A percentile compares a stretch with the other conserved stretches of the same genome.
These are phyloP conservation scores for Bembecia ichneumoniformis DNA, from an alignment of 2,888 invertebrate genomes.

Conservation along the genomic window DNA sequence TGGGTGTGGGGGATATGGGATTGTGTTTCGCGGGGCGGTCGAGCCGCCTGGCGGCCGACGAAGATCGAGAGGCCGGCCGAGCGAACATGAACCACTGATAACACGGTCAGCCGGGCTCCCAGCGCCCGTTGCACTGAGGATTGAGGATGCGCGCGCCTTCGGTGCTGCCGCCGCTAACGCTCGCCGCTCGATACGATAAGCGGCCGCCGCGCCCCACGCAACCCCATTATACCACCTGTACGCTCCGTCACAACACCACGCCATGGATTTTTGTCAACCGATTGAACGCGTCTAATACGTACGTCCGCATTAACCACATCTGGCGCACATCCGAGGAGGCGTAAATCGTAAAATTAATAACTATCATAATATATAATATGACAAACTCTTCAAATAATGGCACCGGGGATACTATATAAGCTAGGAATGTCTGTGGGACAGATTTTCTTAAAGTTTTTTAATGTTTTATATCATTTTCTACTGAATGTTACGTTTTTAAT, in stretches of 20 bases:
- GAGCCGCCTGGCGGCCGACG: conserved; percentile 41
- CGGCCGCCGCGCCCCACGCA: conserved; percentile 52
- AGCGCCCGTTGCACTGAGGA: conserved; percentile 42
- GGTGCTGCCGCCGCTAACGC: conserved; percentile 26
- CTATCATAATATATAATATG: too few relatives aligned
- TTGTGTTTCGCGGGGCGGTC: conserved; percentile 26
- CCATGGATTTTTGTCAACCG: conserved; percentile 35
- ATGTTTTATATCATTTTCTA: too few relatives aligned
- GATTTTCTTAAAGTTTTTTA: too few relatives aligned
- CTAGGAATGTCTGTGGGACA: too few relatives aligned
- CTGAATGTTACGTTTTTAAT: too few relatives aligned
- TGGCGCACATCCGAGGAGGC: not conserved
- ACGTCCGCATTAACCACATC: not conserved
- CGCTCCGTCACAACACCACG: conserved; percentile 58
- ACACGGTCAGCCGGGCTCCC: conserved; percentile 41
- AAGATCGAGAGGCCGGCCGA: conserved; percentile 24
- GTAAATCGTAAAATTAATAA: too few relatives aligned
- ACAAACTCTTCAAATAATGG: too few relatives aligned
- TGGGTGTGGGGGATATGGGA: conserved; percentile 15
- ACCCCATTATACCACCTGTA: conserved; percentile 61
- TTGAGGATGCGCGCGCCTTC: conserved; percentile 38
- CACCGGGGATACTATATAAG: too few relatives aligned
- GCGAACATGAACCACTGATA: conserved; percentile 29
- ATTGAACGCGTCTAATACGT: not conserved
- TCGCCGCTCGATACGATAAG: conserved; percentile 36